Percentiles rank a stretch among this genome's conserved stretches.
Conservation (phyloP, 2,888 invertebrate species). For the Drosophila cognata region DNA sequence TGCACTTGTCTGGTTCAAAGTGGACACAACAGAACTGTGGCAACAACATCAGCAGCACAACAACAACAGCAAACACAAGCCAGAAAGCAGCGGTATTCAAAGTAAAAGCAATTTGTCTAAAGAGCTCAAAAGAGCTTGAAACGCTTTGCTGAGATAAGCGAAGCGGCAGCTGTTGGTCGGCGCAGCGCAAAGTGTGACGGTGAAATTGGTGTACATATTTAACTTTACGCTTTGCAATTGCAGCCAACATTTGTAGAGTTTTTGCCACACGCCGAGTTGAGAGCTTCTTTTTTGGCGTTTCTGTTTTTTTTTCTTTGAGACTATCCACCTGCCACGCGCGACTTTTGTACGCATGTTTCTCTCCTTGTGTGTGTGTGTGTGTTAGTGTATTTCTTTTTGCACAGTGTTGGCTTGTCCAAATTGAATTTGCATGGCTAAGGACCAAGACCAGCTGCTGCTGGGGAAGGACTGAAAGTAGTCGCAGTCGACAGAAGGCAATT, state of each 20-base stretch:
- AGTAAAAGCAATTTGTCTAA: slow-evolving; percentile 68
- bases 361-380: slow-evolving; percentile 24
- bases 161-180: slow-evolving; percentile 61
- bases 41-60: neutral
- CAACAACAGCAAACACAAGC: neutral
- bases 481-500: slow-evolving; percentile 53
- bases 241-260: slow-evolving; percentile 62
- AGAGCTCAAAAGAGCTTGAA: slow-evolving; percentile 60
- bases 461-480: slow-evolving; percentile 21
- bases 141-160: slow-evolving; percentile 68
- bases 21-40: slow-evolving; percentile 14
- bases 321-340: slow-evolving; percentile 69
- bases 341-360: slow-evolving; percentile 72
- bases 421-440: slow-evolving; percentile 77
- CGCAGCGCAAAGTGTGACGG: neutral
- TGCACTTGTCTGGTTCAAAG: slow-evolving; percentile 24
- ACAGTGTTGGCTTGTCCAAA: slow-evolving; percentile 52
- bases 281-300: slow-evolving; percentile 34
- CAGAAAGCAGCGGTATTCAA: slow-evolving; percentile 41
- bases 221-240: slow-evolving; percentile 66
- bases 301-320: slow-evolving; percentile 16
- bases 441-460: slow-evolving; percentile 62
- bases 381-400: slow-evolving; percentile 2
- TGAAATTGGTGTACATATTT: slow-evolving; percentile 61
- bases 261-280: slow-evolving; percentile 24